phyloP scores from a whole-genome alignment of 1,140 invertebrate species.

The Episyrphus balteatus region DNA sequence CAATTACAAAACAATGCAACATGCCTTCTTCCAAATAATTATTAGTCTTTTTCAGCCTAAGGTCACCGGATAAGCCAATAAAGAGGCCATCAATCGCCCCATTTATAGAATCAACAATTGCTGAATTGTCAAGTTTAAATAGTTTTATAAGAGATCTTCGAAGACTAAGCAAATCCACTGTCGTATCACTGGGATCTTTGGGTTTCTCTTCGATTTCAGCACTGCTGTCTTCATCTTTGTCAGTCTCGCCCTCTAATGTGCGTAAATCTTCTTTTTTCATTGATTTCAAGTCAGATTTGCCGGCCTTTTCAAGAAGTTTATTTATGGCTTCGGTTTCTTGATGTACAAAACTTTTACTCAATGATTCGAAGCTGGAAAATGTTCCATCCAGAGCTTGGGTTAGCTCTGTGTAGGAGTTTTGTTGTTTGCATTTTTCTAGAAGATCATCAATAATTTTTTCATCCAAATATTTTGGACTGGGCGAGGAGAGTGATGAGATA shows the following conservation, averaged over 20 bases:
- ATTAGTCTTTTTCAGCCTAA: conserved; percentile 47
- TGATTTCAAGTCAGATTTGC: conserved; percentile 12
- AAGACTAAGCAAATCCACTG: conserved; percentile 49
- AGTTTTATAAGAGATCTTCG: conserved; percentile 52
- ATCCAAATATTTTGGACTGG: conserved; percentile 47
- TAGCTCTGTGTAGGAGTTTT: conserved; percentile 50
- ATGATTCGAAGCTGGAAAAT: conserved; percentile 57
- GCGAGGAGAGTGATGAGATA: neutral
- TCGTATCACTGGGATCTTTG: conserved; percentile 28
- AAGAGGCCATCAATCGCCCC: conserved; percentile 65
- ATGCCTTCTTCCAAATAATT: conserved; percentile 40
- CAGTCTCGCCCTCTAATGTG: conserved; percentile 62
- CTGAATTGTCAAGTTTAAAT: conserved; percentile 26
- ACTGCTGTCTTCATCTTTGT: conserved; percentile 69
- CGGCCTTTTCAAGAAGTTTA: conserved; percentile 41
- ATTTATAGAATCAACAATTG: conserved; percentile 61
- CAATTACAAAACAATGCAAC: conserved; percentile 72
- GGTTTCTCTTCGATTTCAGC: conserved; percentile 18
- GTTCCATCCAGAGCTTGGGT: conserved; percentile 58
- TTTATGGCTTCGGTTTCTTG: conserved; percentile 21
- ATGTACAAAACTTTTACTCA: conserved; percentile 47
- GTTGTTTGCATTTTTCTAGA: conserved; percentile 51
- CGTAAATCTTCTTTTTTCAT: conserved; percentile 57
- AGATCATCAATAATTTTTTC: conserved; percentile 54
- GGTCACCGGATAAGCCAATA: conserved; percentile 60